Base-by-base conservation (phyloP, 2,113 vertebrate species). In the Hippocampus abdominalis region DNA sequence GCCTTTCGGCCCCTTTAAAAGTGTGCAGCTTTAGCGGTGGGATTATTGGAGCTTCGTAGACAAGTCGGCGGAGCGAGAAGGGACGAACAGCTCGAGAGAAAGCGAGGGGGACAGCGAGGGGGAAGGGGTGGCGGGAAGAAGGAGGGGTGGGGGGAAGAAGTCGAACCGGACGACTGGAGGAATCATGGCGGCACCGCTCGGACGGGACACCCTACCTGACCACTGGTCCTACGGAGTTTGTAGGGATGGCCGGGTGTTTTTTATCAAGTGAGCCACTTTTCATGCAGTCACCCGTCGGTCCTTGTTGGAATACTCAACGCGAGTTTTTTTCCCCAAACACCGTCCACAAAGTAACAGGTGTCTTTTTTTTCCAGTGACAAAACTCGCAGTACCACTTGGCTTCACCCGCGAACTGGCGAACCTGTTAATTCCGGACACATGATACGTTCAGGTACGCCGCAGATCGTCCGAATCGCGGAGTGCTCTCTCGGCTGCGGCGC, bases 391-490 rank as follows among this genome's bases (percentile, higher is more conserved):
- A 98, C 96, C 46, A 94, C 94, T 90, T 98, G 96, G 96, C 93
- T 98, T 69, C 96, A 98, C 85, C 96, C 96, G 23, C 95, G 95
- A 84, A 95, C 95, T 2, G 93, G 94, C 12, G 95, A 97, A 83
- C 96, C 96, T 77, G 96, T 98, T 91, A 98, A 98, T 93, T 97
- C 96, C 0, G 96, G 96, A 79, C 96, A 98, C 90, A 98, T 97
- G 95, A 96, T 97, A 81, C 94, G 96, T 68, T 97, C 95, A 95
- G 96, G 96, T 98, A 93, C 81, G 91, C 80, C 29, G 13, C 74
- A 46, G 63, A 87, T 21, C 21, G n/a, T 65, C 63, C 32, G 75
- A 74, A 78, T 72, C 70, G 64, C 56, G 10, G 57, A 44, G 53
- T 1, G 64, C 42, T 78, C 81, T 81, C 81, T 70, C 68, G 66